Conservation (phyloP, 2,113 vertebrate genomes). For the Peucedramus taeniatus region DNA sequence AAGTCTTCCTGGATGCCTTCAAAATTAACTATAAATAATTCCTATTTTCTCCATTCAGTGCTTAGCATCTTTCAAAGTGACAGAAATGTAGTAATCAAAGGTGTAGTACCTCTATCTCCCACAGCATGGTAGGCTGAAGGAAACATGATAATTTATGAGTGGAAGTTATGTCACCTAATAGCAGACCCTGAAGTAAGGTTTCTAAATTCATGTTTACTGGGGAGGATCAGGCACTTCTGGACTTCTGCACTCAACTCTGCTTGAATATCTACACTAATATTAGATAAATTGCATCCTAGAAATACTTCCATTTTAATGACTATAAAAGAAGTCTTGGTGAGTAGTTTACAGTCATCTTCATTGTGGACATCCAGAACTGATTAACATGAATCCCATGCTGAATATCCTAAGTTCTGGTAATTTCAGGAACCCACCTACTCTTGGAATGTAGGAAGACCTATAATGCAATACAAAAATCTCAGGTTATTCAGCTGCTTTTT, state of each 20-base stretch:
- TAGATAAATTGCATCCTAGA: background rate
- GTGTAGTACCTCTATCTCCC: background rate
- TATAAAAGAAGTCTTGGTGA: background rate
- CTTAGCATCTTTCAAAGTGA: background rate
- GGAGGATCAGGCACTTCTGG: background rate
- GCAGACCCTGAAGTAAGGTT: background rate
- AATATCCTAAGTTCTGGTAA: background rate
- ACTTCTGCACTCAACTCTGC: background rate
- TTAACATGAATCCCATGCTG: background rate
- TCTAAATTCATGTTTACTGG: background rate
- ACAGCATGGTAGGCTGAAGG: background rate
- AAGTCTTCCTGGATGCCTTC: background rate
- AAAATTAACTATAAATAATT: background rate
- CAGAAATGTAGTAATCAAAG: background rate
- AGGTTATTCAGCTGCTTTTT: background rate
- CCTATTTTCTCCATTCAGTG: background rate
- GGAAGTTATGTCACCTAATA: background rate
- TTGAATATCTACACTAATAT: background rate
- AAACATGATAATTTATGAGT: background rate
- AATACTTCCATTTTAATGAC: background rate
- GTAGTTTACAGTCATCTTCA: background rate
- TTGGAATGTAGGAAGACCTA: background rate
- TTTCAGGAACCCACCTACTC: background rate
- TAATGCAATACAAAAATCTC: background rate
- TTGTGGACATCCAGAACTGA: background rate